These are phyloP conservation scores for Craseonycteris thonglongyai DNA, from an alignment of 2,113 vertebrate species.

Conservation along the genomic window DNA sequence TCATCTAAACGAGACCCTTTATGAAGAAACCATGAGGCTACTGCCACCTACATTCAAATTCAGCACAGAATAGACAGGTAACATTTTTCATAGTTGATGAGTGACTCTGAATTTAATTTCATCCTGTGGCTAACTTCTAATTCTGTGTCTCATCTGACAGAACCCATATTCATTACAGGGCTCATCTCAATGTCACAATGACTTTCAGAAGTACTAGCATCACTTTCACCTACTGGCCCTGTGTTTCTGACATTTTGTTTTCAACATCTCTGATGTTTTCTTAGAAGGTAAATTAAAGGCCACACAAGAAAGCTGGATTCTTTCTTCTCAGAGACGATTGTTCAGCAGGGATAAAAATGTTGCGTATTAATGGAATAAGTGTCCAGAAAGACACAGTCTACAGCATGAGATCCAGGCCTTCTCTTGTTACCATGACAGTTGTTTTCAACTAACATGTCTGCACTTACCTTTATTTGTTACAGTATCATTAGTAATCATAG, in stretches of 20 bases:
- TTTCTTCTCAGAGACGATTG: background rate
- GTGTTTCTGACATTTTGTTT: background rate
- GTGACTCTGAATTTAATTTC: background rate
- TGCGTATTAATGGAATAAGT: background rate
- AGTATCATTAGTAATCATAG: background rate
- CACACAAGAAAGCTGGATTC: background rate
- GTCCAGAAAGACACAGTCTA: background rate
- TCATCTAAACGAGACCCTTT: background rate
- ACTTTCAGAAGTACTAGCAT: background rate
- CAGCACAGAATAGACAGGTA: background rate
- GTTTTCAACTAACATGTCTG: background rate
- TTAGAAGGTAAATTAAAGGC: background rate
- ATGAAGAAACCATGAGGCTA: background rate
- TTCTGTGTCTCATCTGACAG: background rate
- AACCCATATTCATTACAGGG: background rate
- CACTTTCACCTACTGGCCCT: background rate
- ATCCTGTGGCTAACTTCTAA: slow-evolving; percentile 5
- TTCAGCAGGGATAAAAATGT: background rate
- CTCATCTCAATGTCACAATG: background rate
- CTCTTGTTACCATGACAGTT: background rate
- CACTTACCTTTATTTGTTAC: background rate
- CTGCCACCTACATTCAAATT: background rate
- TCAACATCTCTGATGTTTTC: background rate
- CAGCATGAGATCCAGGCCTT: background rate
- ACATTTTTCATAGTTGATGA: background rate